Evolutionary conservation across 2,888 invertebrate species (phyloP).

Genomic region (Drosophila siamana): DNA sequence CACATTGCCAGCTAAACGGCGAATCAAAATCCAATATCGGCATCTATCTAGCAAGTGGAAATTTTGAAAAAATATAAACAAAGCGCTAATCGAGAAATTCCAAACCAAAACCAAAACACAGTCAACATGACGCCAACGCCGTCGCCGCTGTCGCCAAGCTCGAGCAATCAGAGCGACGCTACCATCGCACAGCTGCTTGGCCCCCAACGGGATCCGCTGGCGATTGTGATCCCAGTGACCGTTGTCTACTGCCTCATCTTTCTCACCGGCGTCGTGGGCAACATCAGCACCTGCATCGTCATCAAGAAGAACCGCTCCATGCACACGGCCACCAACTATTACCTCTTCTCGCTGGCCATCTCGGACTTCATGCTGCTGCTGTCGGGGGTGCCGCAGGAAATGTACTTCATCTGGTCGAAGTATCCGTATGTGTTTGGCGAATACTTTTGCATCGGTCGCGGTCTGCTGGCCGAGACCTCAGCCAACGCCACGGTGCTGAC

Average conservation of each 20-base stretch:
- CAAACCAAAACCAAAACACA: constrained; percentile 30
- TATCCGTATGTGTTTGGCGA: constrained; percentile 93
- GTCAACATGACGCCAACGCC: constrained; percentile 9
- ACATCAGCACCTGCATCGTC: constrained; percentile 93
- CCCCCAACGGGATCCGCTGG: constrained; percentile 88
- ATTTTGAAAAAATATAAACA: constrained; percentile 60
- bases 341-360: constrained; percentile 93
- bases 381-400: constrained; percentile 90
- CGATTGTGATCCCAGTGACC: constrained; percentile 90
- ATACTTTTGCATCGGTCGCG: constrained; percentile 91
- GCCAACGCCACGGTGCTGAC: constrained; percentile 92
- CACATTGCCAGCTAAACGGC: constrained; percentile 52
- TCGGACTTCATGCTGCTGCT: constrained; percentile 92
- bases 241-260: constrained; percentile 92
- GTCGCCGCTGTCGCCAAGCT: constrained; percentile 17
- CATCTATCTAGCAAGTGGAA: constrained; percentile 67
- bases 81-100: constrained; percentile 45
- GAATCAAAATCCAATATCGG: constrained; percentile 17
- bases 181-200: constrained; percentile 62
- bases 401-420: constrained; percentile 91
- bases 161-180: constrained; percentile 40
- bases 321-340: constrained; percentile 93
- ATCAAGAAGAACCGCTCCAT: constrained; percentile 93
- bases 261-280: constrained; percentile 92
- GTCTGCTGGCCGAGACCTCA: constrained; percentile 92